These are phyloP conservation scores for Smithornis capensis DNA, from an alignment of 2,113 vertebrate species.

Conservation along the genomic window DNA sequence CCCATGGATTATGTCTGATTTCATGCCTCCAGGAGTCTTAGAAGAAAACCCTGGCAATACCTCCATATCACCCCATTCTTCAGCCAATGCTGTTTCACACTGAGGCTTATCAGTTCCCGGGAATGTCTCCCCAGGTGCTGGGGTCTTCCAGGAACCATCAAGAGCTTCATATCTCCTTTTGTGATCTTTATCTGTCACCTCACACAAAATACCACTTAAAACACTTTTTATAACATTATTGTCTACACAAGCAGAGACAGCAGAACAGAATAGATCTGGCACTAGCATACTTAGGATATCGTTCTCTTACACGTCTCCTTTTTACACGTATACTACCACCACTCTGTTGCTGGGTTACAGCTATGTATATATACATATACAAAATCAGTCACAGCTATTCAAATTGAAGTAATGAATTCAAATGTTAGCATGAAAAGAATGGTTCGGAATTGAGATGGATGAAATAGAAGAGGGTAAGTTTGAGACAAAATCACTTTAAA, in stretches of 20 bases:
- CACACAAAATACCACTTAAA: background rate
- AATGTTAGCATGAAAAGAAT: background rate
- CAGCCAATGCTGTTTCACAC: no score
- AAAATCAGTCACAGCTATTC: background rate
- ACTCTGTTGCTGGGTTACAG: background rate
- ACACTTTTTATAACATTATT: background rate
- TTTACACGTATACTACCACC: background rate
- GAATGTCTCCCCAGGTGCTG: no score
- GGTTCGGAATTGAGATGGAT: background rate
- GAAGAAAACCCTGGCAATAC: no score
- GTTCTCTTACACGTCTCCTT: background rate
- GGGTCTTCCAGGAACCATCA: no score
- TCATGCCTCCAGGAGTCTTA: no score
- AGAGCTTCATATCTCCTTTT: no score
- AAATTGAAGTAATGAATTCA: background rate
- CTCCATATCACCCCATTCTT: no score
- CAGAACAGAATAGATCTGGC: background rate
- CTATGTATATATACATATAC: background rate
- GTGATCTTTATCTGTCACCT: no score
- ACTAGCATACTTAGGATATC: background rate
- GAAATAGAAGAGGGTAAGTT: background rate
- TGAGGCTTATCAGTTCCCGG: no score
- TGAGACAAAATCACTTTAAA: background rate
- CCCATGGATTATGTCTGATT: no score
- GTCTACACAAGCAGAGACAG: rapidly evolving